phyloP scores from a whole-genome alignment of 2,888 invertebrate genomes.

The Sphaerophoria taeniata region DNA sequence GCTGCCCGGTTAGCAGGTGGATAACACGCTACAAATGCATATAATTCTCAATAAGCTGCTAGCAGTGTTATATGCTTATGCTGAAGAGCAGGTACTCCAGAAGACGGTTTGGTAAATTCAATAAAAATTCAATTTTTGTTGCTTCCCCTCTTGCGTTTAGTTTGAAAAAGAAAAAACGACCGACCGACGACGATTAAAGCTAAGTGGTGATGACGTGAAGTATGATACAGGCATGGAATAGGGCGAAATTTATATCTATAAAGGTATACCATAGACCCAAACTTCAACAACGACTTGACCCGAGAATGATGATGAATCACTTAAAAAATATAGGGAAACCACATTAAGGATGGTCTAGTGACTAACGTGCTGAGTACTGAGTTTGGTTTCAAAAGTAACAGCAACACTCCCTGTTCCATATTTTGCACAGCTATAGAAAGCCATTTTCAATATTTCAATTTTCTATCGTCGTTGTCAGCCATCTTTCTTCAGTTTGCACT shows the following conservation, averaged over 20 bases:
- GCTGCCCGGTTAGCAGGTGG: conserved; percentile 65
- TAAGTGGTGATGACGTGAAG: conserved; percentile 69
- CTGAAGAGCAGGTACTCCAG: conserved; percentile 49
- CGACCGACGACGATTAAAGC: conserved; percentile 64
- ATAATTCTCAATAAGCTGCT: conserved; percentile 71
- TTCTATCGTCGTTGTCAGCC: conserved; percentile 60
- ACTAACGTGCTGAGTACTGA: conserved; percentile 57
- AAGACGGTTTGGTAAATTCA: conserved; percentile 63
- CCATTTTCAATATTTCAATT: conserved; percentile 69
- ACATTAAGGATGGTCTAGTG: conserved; percentile 71
- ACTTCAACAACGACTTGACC: conserved; percentile 54
- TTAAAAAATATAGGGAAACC: conserved; percentile 64
- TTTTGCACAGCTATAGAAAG: conserved; percentile 24
- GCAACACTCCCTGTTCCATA: conserved; percentile 13
- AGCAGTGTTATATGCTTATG: conserved; percentile 54
- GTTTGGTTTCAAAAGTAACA: conserved; percentile 24
- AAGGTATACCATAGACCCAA: conserved; percentile 15
- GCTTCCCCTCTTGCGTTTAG: conserved; percentile 35
- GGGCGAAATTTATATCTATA: not conserved
- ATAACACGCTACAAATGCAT: conserved; percentile 70
- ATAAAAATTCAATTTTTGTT: conserved; percentile 62
- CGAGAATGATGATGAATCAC: conserved; percentile 71
- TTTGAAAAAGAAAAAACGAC: conserved; percentile 40
- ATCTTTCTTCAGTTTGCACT: conserved; percentile 46
- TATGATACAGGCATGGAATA: conserved; percentile 25